Percentiles rank a stretch among this genome's conserved stretches.
Evolutionary conservation across 2,888 invertebrate genomes (phyloP).

Genomic region (Chorisops tibialis): DNA sequence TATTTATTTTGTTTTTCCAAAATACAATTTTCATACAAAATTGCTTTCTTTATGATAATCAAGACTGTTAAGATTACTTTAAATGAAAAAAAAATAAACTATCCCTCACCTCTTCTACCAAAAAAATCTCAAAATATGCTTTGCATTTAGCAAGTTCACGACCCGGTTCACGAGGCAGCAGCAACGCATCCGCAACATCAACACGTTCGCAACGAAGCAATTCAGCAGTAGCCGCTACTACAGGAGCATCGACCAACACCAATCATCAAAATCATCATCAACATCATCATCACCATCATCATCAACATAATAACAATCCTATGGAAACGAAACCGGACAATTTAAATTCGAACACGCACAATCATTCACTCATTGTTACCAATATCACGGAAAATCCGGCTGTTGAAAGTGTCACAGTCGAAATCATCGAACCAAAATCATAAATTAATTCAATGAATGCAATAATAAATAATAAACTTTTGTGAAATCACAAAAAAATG

Average conservation of each 20-base stretch:
- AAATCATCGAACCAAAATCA: conserved; percentile 67
- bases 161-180: conserved; percentile 70
- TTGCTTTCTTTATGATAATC: no score
- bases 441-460: neutral
- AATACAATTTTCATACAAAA: no score
- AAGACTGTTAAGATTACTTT: no score
- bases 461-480: no score
- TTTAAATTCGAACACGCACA: conserved; percentile 40
- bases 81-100: no score
- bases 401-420: conserved; percentile 69
- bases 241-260: neutral
- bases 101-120: no score
- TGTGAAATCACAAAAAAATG: no score
- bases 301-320: neutral
- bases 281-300: conserved; percentile 22
- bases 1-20: no score
- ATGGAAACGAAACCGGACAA: conserved; percentile 30
- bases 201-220: conserved; percentile 63
- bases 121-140: no score
- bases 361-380: conserved; percentile 45
- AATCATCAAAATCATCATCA: conserved; percentile 29
- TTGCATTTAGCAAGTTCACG: conserved; percentile 55
- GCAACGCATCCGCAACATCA: conserved; percentile 74
- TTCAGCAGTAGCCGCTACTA: conserved; percentile 43
- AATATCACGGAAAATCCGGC: conserved; percentile 53